phyloP scores from a whole-genome alignment of 2,888 invertebrate genomes.

The Ochlodes sylvanus region DNA sequence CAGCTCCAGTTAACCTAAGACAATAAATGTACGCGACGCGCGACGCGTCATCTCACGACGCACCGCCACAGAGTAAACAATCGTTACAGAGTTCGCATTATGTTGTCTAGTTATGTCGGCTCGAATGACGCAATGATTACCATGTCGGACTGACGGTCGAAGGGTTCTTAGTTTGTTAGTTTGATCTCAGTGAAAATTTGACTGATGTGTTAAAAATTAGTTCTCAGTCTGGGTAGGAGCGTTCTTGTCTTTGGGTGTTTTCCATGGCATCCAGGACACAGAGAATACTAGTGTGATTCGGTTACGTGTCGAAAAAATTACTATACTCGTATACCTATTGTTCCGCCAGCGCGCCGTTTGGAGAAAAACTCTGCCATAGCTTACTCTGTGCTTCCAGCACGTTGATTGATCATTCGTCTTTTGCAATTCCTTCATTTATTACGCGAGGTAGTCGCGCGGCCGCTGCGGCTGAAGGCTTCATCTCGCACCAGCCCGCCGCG shows the following conservation, averaged over 20 bases:
- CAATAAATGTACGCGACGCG: slow-evolving; percentile 67
- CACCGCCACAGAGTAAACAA: slow-evolving; percentile 28
- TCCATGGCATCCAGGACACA: too few relatives aligned
- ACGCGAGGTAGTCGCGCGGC: slow-evolving; percentile 45
- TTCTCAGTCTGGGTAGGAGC: too few relatives aligned
- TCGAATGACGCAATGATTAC: too few relatives aligned
- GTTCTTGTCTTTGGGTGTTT: too few relatives aligned
- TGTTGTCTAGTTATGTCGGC: not conserved
- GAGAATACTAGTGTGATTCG: too few relatives aligned
- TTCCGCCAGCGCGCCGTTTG: too few relatives aligned
- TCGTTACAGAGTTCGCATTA: not conserved
- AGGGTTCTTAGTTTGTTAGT: too few relatives aligned
- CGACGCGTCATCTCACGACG: slow-evolving; percentile 53
- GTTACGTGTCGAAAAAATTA: too few relatives aligned
- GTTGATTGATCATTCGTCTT: slow-evolving; percentile 67
- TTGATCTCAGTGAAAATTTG: too few relatives aligned
- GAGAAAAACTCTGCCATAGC: slow-evolving; percentile 35
- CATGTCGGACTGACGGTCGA: too few relatives aligned
- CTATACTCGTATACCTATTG: too few relatives aligned
- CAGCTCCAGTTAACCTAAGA: slow-evolving; percentile 57
- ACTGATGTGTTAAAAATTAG: too few relatives aligned
- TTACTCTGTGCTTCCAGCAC: slow-evolving; percentile 45
- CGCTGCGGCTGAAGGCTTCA: slow-evolving; percentile 29
- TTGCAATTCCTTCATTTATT: slow-evolving; percentile 68
- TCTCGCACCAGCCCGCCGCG: slow-evolving; percentile 10